Evolutionary conservation across 1,140 invertebrate genomes (phyloP).

Genomic region (Riptortus pedestris): DNA sequence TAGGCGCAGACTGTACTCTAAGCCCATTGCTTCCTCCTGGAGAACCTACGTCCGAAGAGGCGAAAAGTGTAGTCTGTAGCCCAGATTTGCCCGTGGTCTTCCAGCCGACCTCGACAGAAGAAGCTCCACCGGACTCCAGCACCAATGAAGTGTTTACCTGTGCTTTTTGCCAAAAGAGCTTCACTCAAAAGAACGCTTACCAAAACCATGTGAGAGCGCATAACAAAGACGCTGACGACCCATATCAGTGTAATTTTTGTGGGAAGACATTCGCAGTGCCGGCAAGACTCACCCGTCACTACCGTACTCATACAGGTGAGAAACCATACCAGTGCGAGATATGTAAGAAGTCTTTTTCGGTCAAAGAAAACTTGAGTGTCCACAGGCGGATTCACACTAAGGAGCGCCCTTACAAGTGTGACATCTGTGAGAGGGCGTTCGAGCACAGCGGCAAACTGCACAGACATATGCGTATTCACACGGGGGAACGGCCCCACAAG

Average conservation of each 20-base stretch:
- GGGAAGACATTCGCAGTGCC: conserved; percentile 84
- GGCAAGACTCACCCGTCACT: conserved; percentile 80
- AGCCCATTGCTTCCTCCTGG: conserved; percentile 30
- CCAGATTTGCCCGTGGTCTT: conserved; percentile 35
- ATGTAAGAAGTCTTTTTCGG: conserved; percentile 82
- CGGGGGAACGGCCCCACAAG: conserved; percentile 83
- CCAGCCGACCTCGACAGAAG: conserved; percentile 29
- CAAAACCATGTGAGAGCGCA: conserved; percentile 49
- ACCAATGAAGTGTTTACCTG: conserved; percentile 40
- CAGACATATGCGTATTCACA: conserved; percentile 85
- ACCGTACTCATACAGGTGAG: conserved; percentile 80
- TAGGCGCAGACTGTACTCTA: conserved; percentile 34
- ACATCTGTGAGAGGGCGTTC: conserved; percentile 80
- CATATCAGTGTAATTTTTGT: conserved; percentile 81
- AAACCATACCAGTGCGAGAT: conserved; percentile 81
- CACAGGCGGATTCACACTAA: conserved; percentile 86
- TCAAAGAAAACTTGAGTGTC: conserved; percentile 84
- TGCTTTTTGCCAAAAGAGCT: conserved; percentile 47
- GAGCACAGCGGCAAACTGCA: conserved; percentile 87
- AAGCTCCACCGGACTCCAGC: conserved; percentile 30
- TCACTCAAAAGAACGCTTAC: conserved; percentile 47
- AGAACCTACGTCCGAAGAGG: conserved; percentile 8
- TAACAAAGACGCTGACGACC: conserved; percentile 52
- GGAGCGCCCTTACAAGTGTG: conserved; percentile 74
- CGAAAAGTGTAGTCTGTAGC: conserved; percentile 35